Base-by-base conservation (phyloP, 2,797 vertebrate genomes). In the Adrianichthys oophorus region DNA sequence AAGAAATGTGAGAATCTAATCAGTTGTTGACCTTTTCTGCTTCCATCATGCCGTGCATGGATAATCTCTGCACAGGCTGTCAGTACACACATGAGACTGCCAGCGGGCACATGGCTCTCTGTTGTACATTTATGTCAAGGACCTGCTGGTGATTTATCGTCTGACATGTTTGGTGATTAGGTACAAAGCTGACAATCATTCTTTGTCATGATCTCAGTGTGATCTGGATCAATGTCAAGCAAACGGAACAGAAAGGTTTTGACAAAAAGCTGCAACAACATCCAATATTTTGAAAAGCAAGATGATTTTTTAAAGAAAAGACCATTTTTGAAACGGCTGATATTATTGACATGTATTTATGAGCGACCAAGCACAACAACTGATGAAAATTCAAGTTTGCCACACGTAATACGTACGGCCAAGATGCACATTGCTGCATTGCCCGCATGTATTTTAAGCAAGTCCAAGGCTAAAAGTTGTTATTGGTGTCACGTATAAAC, bases 1-100 rank as follows among this genome's bases (percentile, higher is more conserved):
- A 56, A 73, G 43, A 72, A 70, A 74, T 82, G 87, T 84, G 74
- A 84, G 66, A 83, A 76, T 66, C 68, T 79, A 85, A 88, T 88
- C 83, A 78, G 50, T 29, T 48, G 61, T 59, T 88, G 87, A 88
- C 85, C 85, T 90, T 90, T 81, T 68, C 53, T 64, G 51, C 63
- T 50, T 48, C 41, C 41, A 7, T 73, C 81, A 57, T 23, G 72
- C 76, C 79, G 75, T 61, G 79, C 76, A 50, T 45, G 70, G 80
- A 65, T 83, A 70, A 82, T 82, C 76, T 77, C 63, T 64, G 53
- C 41, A 48, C 72, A 65, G 73, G 52, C 72, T 65, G 70, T 74
- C 81, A 62, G 52, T n/a, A 49, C 56, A 40, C 47, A 23, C 51
- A 66, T 0, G 15, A 67, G 52, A 24, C 37, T 50, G 50, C 43